Evolutionary conservation across 2,797 vertebrate species (phyloP), one percentile per base, ranked within the genome.

Genomic region (Mus caroli): DNA sequence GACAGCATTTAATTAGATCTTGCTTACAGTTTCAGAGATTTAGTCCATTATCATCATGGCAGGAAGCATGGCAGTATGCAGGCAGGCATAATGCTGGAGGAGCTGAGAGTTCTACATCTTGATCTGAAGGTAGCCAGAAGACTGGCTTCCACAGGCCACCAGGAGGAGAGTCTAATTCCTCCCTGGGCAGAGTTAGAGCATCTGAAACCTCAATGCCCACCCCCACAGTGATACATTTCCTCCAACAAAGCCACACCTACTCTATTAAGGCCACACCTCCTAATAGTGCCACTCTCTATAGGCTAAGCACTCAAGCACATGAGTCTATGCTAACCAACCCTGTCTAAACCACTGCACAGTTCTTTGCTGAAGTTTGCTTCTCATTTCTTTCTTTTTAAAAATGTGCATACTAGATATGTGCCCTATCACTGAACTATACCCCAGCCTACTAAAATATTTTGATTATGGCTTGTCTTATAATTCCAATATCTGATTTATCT

Each of bases 391-490:
- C 46, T 60, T 17, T 0, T 14, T 67, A 1, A 50, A 50, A 50
- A 69, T 37, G 26, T 58, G 1, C 12, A 54, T 43, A 58, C 24
- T 88, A 52, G 40, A 20, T 24, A 43, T 62, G 43, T 46, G 8
- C 14, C 60, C 40, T 75, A 73, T 56, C 34, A 73, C 52, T 80
- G 43, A 62, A 5, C 85, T 24, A 28, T 24, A 93, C 62, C 7
- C 34, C 12, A 46, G 40, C 37, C 50, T 2, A 71, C 31, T 92
- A 78, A 88, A 93, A 50, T 31, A 78, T 93, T 97, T 96, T 95
- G 62, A 92, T 97, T 43, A 90, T 85, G 40, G n/a, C n/a, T 89
- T 96, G 6, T 94, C 37, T 93, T 34, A 69, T 94, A 76, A 86
- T 96, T 94, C 28, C 37, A 93, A 40, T 76, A 73, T 77, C 26